Conservation (phyloP, 1,140 invertebrate genomes). For the Sinonovacula constricta region DNA sequence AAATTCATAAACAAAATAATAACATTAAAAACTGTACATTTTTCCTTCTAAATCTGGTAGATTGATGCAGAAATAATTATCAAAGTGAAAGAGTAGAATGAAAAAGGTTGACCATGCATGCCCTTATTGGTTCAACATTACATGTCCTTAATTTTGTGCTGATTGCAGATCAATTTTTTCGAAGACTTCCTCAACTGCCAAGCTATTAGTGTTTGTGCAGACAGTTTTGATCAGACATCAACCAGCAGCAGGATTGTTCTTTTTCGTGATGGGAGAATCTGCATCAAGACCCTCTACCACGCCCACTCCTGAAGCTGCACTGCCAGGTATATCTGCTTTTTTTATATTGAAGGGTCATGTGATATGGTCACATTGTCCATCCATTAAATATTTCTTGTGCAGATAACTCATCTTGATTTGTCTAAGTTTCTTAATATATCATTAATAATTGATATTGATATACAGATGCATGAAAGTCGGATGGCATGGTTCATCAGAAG, state of each 20-base stretch:
- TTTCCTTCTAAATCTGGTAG: no score
- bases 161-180: no score
- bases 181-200: neutral
- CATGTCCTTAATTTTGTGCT: no score
- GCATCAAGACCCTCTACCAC: constrained; percentile 44
- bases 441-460: neutral
- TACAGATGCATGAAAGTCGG: neutral
- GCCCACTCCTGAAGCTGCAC: constrained; percentile 47
- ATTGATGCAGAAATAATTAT: no score
- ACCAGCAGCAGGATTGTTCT: constrained; percentile 44
- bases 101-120: no score
- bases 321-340: constrained; percentile 27
- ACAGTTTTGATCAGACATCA: constrained; percentile 30
- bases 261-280: constrained; percentile 47
- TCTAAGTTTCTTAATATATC: neutral
- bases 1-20: no score
- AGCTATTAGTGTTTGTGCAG: constrained; percentile 28
- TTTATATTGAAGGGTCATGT: neutral
- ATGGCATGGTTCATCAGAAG: neutral
- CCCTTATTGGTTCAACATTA: no score
- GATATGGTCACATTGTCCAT: neutral
- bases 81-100: no score
- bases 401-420: neutral
- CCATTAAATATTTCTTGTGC: neutral
- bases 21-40: no score